Evolutionary conservation across 92 coral and sea anemone genomes (phyloP).

Genomic region (Palythoa grandiflora): DNA sequence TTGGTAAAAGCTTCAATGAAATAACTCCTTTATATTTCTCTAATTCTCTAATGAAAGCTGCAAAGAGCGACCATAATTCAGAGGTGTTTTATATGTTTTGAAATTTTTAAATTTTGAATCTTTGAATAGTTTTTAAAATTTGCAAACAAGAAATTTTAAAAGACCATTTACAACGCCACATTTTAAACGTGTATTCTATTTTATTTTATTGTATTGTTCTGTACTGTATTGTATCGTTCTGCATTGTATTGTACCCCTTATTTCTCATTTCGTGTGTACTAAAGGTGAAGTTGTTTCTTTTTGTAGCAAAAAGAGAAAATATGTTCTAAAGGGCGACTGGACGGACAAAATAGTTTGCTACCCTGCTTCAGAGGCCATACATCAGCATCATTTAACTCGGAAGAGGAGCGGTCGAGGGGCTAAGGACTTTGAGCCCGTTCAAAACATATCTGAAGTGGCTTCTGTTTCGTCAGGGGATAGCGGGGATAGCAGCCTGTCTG

Average conservation of each 20-base stretch:
- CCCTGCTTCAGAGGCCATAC: conserved; percentile 39
- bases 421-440: conserved; percentile 27
- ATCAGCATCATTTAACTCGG: conserved; percentile 47
- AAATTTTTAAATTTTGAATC: no score
- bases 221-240: background rate
- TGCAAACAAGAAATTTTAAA: no score
- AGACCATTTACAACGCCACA: no score
- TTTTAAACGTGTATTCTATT: background rate
- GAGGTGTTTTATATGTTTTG: no score
- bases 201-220: background rate
- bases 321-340: conserved; percentile 91
- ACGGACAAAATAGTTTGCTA: conserved; percentile 79
- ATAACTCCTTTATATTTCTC: no score
- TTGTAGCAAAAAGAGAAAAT: conserved; percentile 85
- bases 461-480: conserved; percentile 64
- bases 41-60: no score
- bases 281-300: background rate
- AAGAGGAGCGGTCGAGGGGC: conserved; percentile 55
- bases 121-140: no score
- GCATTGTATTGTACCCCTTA: background rate
- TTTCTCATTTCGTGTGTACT: background rate
- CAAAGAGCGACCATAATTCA: no score
- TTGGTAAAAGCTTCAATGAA: no score
- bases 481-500: conserved; percentile 76
- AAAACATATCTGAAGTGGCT: conserved; percentile 56